Percentiles rank a stretch among this genome's conserved stretches.
phyloP scores from a whole-genome alignment of 2,113 vertebrate genomes.

The Morone chrysops region DNA sequence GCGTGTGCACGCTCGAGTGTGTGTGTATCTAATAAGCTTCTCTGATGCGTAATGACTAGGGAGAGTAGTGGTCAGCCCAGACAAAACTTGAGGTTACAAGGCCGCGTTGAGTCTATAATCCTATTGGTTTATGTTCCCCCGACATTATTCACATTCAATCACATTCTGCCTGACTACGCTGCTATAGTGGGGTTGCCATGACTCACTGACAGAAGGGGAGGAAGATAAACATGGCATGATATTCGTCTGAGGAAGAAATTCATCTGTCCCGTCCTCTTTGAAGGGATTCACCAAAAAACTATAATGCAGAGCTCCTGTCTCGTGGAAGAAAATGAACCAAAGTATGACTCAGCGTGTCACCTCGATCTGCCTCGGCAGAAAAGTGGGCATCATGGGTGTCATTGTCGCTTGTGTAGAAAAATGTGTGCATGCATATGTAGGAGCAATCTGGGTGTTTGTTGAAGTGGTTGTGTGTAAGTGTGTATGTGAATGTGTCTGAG shows the following conservation, averaged over 20 bases:
- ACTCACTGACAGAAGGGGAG: constrained; percentile 40
- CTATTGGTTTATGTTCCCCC: constrained; percentile 18
- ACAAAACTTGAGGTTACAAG: constrained; percentile 43
- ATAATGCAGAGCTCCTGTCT: neutral
- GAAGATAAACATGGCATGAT: constrained; percentile 58
- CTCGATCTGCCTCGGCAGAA: constrained; percentile 29
- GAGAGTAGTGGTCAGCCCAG: constrained; percentile 26
- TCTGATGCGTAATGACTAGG: constrained; percentile 49
- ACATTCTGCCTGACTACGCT: constrained; percentile 47
- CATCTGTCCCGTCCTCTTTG: constrained; percentile 1
- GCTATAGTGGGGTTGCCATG: constrained; percentile 54
- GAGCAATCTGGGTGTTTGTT: neutral
- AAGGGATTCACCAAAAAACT: constrained; percentile 8
- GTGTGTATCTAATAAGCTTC: neutral
- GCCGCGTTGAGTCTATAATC: constrained; percentile 30
- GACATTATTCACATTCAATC: constrained; percentile 46
- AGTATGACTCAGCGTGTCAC: constrained; percentile 62
- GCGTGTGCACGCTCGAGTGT: neutral
- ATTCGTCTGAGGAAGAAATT: constrained; percentile 47
- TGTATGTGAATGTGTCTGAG: neutral
- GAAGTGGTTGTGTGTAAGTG: neutral
- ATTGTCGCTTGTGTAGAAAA: neutral
- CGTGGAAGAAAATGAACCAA: constrained; percentile 18
- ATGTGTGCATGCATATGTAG: neutral
- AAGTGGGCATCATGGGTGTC: constrained; percentile 33